Evolutionary conservation across 2,797 vertebrate species (phyloP), one percentile per base, ranked within the genome.

Genomic region (Gephyroberyx darwinii): DNA sequence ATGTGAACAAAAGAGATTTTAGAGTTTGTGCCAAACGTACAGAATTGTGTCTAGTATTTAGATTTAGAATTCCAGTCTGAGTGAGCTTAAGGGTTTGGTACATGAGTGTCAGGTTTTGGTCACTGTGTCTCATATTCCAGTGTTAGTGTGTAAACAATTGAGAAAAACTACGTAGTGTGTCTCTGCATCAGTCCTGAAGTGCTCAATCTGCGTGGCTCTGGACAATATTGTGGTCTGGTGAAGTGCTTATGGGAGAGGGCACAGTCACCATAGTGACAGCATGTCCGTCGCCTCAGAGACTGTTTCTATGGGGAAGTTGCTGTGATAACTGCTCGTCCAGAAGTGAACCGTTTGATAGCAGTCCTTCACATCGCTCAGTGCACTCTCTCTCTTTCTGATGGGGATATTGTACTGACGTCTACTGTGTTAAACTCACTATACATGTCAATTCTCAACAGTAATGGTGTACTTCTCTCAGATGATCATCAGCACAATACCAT

Each of bases 191-290:
- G 81, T 78, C 85, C 81, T 86, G 77, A 68, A 74, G 66, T 64
- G 68, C 77, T 80, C 61, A 57, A 69, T 84, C 56, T 78, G 62
- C 74, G 74, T 77, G 77, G 71, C 75, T 75, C 67, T 65, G 22
- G 60, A 86, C 61, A 84, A 75, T 66, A 82, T 88, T 74, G 78
- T 63, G 62, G 37, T 59, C 58, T 74, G 63, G 57, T 43, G 77
- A 86, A 67, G 71, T 71, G 82, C 80, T 73, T 84, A 73, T 70
- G 47, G 69, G 37, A 69, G 56, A 82, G 68, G 22, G 76, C 75
- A 82, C 74, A 74, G 77, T 86, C 72, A n/a, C 84, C 84, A 84
- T 88, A 88, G 86, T 86, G 91, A 92, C 83, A 81, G 83, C 78
- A 1, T 57, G 71, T 74, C 69, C 61, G 74, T 73, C 10, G 17